A percentile compares a stretch with the other conserved stretches of the same genome.
Conservation (phyloP, 2,113 vertebrate genomes). For the Tonatia bakeri region DNA sequence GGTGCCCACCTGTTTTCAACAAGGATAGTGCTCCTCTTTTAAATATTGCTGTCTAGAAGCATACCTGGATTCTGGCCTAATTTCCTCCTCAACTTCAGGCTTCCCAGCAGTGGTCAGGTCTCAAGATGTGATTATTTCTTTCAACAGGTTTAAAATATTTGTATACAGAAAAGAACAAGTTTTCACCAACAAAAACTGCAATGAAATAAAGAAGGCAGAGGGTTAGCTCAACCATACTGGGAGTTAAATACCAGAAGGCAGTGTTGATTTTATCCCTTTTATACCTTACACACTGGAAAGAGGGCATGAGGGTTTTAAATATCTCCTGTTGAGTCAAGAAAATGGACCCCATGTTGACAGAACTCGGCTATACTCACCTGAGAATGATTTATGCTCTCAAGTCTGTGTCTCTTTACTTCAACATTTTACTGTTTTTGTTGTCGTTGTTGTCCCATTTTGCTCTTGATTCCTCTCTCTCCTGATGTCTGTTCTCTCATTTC, state of each 20-base stretch:
- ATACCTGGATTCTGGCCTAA: background rate
- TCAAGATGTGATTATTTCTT: background rate
- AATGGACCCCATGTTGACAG: background rate
- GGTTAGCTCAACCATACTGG: background rate
- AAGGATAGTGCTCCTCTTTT: accelerated
- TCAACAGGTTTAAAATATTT: background rate
- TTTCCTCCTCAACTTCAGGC: background rate
- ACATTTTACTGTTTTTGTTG: background rate
- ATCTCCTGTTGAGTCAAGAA: background rate
- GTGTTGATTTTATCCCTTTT: background rate
- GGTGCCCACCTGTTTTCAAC: accelerated
- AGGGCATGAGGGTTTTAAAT: accelerated
- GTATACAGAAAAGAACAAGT: background rate
- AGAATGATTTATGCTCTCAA: accelerated
- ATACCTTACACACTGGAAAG: background rate
- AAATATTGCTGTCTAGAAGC: background rate
- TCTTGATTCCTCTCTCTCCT: too few species aligned
- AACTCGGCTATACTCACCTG: background rate
- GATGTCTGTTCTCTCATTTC: background rate
- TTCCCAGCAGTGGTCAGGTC: background rate
- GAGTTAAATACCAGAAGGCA: background rate
- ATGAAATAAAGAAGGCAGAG: background rate
- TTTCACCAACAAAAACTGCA: background rate
- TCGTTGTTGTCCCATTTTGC: background rate
- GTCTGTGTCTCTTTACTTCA: background rate